Evolutionary conservation across 2,888 invertebrate species (phyloP).

Genomic region (Pristionchus entomophagus): DNA sequence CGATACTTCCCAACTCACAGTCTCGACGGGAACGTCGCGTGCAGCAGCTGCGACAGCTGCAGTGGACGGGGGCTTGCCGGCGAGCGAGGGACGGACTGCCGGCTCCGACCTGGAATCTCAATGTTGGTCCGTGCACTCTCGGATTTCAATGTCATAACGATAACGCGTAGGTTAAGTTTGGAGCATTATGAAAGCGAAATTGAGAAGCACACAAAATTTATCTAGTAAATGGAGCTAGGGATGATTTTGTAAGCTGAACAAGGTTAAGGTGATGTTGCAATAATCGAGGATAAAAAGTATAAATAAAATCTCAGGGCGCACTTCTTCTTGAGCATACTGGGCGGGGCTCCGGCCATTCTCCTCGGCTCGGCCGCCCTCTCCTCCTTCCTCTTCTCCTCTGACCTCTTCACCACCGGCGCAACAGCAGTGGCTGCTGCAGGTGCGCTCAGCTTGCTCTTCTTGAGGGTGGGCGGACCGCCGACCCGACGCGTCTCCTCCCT

Average conservation of each 20-base stretch:
- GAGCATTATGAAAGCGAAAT: no score
- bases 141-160: no score
- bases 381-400: slow-evolving; percentile 16
- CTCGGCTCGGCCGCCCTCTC: neutral
- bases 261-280: no score
- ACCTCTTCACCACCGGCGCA: neutral
- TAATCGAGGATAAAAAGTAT: no score
- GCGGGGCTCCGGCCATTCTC: slow-evolving; percentile 53
- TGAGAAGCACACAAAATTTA: no score
- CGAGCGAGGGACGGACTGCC: neutral
- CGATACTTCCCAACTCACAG: no score
- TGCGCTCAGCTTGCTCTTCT: neutral
- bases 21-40: neutral
- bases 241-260: no score
- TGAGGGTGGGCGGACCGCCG: slow-evolving; percentile 43
- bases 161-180: no score
- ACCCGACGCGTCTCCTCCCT: neutral
- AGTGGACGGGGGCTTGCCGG: neutral
- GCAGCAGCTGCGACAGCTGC: neutral
- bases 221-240: no score
- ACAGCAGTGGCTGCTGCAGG: neutral
- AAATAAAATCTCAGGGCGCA: no score
- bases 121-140: no score
- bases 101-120: neutral
- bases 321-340: slow-evolving; percentile 45